Evolutionary conservation across 2,797 vertebrate species (phyloP), one percentile per base, ranked within the genome.

Genomic region (Triplophysa yarkandensis): DNA sequence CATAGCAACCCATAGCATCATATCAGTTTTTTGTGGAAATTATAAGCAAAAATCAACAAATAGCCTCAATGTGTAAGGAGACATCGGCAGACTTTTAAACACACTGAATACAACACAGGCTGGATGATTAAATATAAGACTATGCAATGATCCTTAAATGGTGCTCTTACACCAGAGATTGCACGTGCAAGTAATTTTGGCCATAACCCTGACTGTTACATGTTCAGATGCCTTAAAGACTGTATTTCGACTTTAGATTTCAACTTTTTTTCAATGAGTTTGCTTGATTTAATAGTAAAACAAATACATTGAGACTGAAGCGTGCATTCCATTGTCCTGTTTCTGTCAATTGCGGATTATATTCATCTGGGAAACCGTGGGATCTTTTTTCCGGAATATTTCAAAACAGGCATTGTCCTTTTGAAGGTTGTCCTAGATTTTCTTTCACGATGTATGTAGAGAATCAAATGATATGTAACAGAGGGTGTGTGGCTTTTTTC

Each of bases 391-490:
- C 2, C 43, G 7, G 32, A 46, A 19, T 13, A 36, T n/a, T 7
- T 19, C 62, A 27, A 44, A 25, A 44, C 48, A 34, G 1, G n/a
- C 21, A 41, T 19, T 50, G 6, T 16, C 21, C 8, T 28, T 71
- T 70, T 68, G 30, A 28, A 69, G 28, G 23, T 23, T 77, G 52
- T 25, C 57, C 48, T 73, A 63, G 57, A 68, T 78, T 73, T 77
- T 54, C 50, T 25, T 52, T 3, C 48, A 25, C 4, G 2, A 13
- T 23, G 21, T 21, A 25, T 25, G 54, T 17, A 28, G 4, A 14
- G 25, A 54, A 27, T 14, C 4, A 13, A 30, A 25, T 68, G 27
- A 70, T 11, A 7, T 48, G n/a, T 14, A 19, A 14, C 36, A 34
- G 21, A 46, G 32, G 44, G 6, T 4, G 16, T 2, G 16, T 30